phyloP scores from a whole-genome alignment of 2,888 invertebrate species.

The Meandrusa payeni region DNA sequence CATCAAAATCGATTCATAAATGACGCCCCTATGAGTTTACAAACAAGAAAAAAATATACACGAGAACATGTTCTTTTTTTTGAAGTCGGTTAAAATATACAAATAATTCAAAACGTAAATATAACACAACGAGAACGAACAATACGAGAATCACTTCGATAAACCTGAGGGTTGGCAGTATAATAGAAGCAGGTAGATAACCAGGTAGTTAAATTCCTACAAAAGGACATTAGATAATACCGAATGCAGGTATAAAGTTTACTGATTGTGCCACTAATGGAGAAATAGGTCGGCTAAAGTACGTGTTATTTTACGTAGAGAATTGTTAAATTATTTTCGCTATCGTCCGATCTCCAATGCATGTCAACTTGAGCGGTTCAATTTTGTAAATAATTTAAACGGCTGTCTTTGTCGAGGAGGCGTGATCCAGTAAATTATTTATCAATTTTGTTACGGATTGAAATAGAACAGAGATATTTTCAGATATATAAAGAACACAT shows the following conservation, averaged over 20 bases:
- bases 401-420: background rate
- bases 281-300: background rate
- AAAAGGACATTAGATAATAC: slow-evolving; percentile 14
- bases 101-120: too few relatives aligned
- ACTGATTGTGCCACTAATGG: slow-evolving; percentile 15
- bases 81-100: too few relatives aligned
- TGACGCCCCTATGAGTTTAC: too few relatives aligned
- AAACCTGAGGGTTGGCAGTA: slow-evolving; percentile 4
- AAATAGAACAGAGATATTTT: too few relatives aligned
- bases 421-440: slow-evolving; percentile 14
- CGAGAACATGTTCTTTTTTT: too few relatives aligned
- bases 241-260: slow-evolving; percentile 17
- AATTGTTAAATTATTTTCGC: slow-evolving; percentile 1
- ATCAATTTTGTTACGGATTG: background rate
- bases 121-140: too few relatives aligned
- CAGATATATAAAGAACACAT: too few relatives aligned
- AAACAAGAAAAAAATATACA: too few relatives aligned
- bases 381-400: slow-evolving; percentile 18
- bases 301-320: background rate
- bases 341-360: slow-evolving; percentile 2
- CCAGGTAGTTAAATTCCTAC: slow-evolving; percentile 19
- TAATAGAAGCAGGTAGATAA: slow-evolving; percentile 17
- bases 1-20: too few relatives aligned
- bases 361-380: slow-evolving; percentile 10
- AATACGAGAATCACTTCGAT: slow-evolving; percentile 1